Percentiles rank a stretch among this genome's conserved stretches.
Evolutionary conservation across 1,140 invertebrate species (phyloP).

Genomic region (Aphelinus atriplicis): DNA sequence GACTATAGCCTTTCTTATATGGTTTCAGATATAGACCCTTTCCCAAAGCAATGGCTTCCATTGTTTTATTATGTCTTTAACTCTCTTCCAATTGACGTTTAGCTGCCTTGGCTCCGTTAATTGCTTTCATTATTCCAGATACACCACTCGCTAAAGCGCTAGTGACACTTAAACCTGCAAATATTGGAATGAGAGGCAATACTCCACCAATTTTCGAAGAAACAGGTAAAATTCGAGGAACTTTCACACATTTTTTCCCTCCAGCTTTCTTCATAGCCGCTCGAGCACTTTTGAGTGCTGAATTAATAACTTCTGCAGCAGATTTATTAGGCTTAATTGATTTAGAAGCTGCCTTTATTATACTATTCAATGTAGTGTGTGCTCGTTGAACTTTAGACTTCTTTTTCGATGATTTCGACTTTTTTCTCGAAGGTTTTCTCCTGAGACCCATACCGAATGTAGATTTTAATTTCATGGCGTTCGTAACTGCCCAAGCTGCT

Average conservation of each 20-base stretch:
- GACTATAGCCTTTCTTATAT: conserved; percentile 50
- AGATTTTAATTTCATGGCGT: conserved; percentile 38
- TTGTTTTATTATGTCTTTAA: conserved; percentile 48
- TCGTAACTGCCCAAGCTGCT: conserved; percentile 5
- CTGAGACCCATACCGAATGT: conserved; percentile 42
- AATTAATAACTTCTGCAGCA: too few species aligned
- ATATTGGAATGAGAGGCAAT: conserved; percentile 13
- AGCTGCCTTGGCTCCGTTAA: conserved; percentile 45
- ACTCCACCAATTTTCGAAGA: conserved; percentile 30
- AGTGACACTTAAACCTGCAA: conserved; percentile 38
- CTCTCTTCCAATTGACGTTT: conserved; percentile 44
- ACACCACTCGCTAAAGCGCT: conserved; percentile 39
- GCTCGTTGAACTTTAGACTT: not conserved
- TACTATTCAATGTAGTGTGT: too few species aligned
- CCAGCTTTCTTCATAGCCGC: conserved; percentile 34
- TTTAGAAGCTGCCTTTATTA: too few species aligned
- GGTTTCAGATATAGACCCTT: conserved; percentile 53
- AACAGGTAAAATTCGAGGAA: conserved; percentile 36
- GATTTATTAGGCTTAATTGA: too few species aligned
- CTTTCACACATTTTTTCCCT: conserved; percentile 13
- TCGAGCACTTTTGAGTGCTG: conserved; percentile 30
- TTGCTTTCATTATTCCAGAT: conserved; percentile 43
- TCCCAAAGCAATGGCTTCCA: conserved; percentile 53
- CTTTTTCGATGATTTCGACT: not conserved
- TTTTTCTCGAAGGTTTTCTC: not conserved